Evolutionary conservation across 2,888 invertebrate species (phyloP).

Genomic region (Linyphia triangularis): DNA sequence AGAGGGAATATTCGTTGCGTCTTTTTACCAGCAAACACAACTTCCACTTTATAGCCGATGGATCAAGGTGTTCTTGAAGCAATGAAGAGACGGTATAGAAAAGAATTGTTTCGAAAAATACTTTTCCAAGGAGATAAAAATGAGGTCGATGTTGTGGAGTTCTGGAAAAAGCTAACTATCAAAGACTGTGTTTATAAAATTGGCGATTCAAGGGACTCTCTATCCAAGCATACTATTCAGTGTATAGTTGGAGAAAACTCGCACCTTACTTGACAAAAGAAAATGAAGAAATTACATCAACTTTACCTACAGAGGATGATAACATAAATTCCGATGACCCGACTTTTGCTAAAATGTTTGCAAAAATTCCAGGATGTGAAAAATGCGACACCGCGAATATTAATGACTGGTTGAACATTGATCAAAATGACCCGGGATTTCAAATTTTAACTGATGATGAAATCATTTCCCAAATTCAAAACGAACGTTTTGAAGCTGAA

Average conservation of each 20-base stretch:
- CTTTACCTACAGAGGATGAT: not conserved
- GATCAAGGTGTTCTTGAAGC: no score
- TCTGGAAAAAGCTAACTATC: not conserved
- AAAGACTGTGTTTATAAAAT: not conserved
- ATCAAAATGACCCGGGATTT: not conserved
- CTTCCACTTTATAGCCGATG: not conserved
- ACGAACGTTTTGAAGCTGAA: not conserved
- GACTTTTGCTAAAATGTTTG: not conserved
- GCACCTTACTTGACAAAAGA: not conserved
- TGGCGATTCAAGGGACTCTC: not conserved
- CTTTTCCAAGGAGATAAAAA: not conserved
- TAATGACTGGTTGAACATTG: not conserved
- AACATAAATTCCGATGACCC: not conserved
- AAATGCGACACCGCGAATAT: not conserved
- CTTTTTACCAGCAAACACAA: not conserved
- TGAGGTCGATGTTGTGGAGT: not conserved
- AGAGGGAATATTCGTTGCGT: not conserved
- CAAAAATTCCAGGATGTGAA: not conserved
- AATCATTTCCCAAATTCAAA: not conserved
- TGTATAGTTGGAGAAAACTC: not conserved
- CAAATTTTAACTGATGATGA: not conserved
- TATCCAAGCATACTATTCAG: no score
- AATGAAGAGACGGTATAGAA: no score
- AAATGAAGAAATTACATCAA: not conserved
- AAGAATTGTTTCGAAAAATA: not conserved